These are phyloP conservation scores for Elaphurus davidianus DNA, from an alignment of 2,113 vertebrate species.

Conservation along the genomic window DNA sequence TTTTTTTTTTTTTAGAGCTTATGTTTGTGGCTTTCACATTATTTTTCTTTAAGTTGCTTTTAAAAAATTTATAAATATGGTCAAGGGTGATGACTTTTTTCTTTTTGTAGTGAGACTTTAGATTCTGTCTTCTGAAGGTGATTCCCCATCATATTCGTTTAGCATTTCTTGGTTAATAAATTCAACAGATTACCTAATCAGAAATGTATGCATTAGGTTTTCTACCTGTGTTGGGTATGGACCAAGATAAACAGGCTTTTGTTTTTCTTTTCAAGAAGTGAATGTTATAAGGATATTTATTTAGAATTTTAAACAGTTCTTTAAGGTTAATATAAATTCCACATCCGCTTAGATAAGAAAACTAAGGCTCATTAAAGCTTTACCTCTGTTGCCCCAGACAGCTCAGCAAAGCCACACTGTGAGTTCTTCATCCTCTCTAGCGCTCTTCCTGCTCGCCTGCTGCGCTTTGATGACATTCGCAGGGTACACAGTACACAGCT, in stretches of 20 bases:
- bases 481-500: neutral
- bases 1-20: neutral
- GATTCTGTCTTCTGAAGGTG: neutral
- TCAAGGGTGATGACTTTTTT: neutral
- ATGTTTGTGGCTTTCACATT: neutral
- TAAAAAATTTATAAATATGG: neutral
- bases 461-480: conserved; percentile 20
- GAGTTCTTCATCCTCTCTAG: neutral
- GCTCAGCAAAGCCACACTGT: neutral
- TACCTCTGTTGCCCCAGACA: neutral
- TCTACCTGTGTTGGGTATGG: neutral
- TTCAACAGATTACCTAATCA: neutral
- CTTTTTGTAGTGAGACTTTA: neutral
- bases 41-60: neutral
- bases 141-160: neutral
- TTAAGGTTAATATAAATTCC: conserved; percentile 32
- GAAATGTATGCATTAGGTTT: neutral
- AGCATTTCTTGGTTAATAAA: conserved; percentile 13
- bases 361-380: conserved; percentile 47
- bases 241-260: neutral
- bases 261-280: neutral
- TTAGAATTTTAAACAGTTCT: conserved; percentile 46
- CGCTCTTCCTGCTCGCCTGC: neutral
- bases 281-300: conserved; percentile 8
- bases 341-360: conserved; percentile 29